These are phyloP conservation scores for Lepidothrix coronata DNA, from an alignment of 2,113 vertebrate genomes.

Conservation along the genomic window DNA sequence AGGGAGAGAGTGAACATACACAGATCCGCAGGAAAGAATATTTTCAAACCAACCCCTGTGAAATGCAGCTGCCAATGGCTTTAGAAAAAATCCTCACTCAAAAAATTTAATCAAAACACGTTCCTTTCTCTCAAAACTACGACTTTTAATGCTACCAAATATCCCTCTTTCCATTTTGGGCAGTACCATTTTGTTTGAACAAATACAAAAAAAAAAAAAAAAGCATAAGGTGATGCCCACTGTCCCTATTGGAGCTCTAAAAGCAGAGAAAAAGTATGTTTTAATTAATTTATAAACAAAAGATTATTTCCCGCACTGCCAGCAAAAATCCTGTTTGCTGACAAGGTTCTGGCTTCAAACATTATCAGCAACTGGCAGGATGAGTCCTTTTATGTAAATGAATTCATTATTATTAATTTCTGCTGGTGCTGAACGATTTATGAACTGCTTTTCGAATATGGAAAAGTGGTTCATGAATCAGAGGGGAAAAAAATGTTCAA, in stretches of 20 bases:
- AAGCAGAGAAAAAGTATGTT: constrained; percentile 18
- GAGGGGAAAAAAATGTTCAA: constrained; percentile 74
- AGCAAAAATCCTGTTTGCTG: constrained; percentile 57
- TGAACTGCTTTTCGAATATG: constrained; percentile 74
- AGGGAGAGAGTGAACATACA: neutral
- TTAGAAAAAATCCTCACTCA: neutral
- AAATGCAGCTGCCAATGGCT: neutral
- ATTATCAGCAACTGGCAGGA: constrained; percentile 74
- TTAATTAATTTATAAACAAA: constrained; percentile 51
- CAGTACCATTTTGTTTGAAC: neutral
- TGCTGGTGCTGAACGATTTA: constrained; percentile 76
- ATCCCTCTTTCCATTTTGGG: neutral
- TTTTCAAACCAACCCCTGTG: neutral
- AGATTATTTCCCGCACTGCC: constrained; percentile 26
- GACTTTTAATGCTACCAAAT: neutral
- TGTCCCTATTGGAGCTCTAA: neutral
- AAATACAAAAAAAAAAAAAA: neutral
- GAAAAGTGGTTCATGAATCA: constrained; percentile 79
- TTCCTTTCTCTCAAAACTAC: neutral
- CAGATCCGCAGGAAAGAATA: neutral
- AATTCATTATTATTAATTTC: constrained; percentile 82
- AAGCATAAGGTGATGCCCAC: neutral
- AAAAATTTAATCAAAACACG: neutral
- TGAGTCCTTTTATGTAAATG: constrained; percentile 79
- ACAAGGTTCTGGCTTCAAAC: constrained; percentile 51